These are phyloP conservation scores for Glyptemys insculpta DNA, from an alignment of 2,797 vertebrate species.

Conservation along the genomic window DNA sequence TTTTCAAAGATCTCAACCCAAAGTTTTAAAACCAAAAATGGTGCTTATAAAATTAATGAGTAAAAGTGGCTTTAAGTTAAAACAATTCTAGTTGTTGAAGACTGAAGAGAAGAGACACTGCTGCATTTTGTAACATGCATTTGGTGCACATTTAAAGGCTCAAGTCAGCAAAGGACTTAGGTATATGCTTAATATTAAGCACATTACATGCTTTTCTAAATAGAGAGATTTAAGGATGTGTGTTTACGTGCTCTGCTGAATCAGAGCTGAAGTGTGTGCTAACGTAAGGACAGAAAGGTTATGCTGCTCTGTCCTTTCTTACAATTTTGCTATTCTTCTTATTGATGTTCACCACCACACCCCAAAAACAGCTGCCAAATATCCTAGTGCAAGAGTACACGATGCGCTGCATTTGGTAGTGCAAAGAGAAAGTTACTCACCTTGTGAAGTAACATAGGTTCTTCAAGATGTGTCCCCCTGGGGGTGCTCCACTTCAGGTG, in stretches of 20 bases:
- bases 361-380: neutral
- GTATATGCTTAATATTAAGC: neutral
- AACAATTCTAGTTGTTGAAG: neutral
- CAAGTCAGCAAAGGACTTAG: neutral
- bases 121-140: neutral
- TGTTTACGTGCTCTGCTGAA: neutral
- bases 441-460: too few relatives aligned
- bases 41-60: neutral
- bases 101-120: neutral
- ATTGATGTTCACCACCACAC: neutral
- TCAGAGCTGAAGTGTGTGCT: neutral
- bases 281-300: neutral
- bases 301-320: neutral
- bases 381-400: neutral
- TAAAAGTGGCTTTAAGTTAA: neutral
- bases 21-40: neutral
- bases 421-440: too few relatives aligned
- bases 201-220: neutral
- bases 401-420: neutral
- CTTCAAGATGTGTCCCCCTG: too few relatives aligned
- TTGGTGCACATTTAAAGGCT: neutral
- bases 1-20: neutral
- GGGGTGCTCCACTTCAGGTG: too few relatives aligned
- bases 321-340: neutral
- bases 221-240: neutral